These are phyloP conservation scores for Drosophila lacicola DNA, from an alignment of 2,888 invertebrate genomes.

Conservation along the genomic window DNA sequence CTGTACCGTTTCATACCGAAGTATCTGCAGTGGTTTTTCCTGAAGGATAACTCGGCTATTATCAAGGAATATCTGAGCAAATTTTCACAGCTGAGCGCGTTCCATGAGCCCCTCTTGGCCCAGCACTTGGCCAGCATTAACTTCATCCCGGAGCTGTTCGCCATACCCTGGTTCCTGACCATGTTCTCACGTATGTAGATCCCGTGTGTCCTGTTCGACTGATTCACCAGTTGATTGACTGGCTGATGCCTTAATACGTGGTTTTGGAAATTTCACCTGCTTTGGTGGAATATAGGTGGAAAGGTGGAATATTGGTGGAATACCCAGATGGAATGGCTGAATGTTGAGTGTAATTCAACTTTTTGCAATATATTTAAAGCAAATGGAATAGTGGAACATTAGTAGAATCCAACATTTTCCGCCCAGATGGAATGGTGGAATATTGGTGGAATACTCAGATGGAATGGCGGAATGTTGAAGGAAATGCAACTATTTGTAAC, in stretches of 20 bases:
- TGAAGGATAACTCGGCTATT: constrained; percentile 97
- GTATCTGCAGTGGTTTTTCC: constrained; percentile 98
- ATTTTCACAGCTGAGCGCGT: constrained; percentile 98
- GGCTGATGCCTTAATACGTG: neutral
- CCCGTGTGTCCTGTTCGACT: neutral
- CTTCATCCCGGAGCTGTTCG: constrained; percentile 98
- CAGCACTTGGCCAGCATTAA: constrained; percentile 96
- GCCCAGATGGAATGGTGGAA: no score
- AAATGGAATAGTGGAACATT: no score
- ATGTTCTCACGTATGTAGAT: constrained; percentile 97
- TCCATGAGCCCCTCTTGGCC: constrained; percentile 96
- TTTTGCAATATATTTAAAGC: no score
- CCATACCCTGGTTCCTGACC: constrained; percentile 99
- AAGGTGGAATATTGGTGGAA: no score
- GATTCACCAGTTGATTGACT: neutral
- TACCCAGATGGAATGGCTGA: no score
- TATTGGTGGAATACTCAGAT: no score
- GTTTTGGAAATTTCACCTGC: no score
- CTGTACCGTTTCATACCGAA: constrained; percentile 98
- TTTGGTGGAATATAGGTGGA: no score
- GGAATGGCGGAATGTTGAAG: no score
- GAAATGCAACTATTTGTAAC: no score
- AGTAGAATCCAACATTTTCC: no score
- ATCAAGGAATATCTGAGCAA: constrained; percentile 99
- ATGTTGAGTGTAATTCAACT: no score